phyloP scores from a whole-genome alignment of 2,888 invertebrate species.

The Ischnura elegans region DNA sequence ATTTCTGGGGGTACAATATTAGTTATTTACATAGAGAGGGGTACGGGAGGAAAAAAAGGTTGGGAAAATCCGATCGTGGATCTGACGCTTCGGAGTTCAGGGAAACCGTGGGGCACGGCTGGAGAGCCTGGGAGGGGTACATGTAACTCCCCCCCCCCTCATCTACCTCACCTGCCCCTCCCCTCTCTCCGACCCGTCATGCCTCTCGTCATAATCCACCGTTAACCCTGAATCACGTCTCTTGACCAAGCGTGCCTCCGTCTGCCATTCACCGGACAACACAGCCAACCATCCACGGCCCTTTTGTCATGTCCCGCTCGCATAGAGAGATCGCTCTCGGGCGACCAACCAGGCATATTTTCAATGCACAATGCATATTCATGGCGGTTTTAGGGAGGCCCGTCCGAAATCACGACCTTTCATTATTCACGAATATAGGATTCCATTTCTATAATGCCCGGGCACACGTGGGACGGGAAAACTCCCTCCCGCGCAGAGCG shows the following conservation, averaged over 20 bases:
- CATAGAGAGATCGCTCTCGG: background rate
- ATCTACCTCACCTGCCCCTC: background rate
- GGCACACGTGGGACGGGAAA: background rate
- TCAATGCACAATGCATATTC: slow-evolving; percentile 25
- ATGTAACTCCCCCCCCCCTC: too few species aligned
- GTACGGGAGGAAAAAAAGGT: too few species aligned
- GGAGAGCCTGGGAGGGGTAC: too few species aligned
- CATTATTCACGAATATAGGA: slow-evolving; percentile 38
- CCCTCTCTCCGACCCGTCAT: background rate
- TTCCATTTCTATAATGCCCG: slow-evolving; percentile 22
- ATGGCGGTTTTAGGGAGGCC: background rate
- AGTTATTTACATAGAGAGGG: too few species aligned
- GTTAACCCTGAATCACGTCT: background rate
- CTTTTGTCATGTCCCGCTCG: background rate
- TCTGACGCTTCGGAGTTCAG: too few species aligned
- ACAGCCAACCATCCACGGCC: background rate
- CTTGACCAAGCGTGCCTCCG: background rate
- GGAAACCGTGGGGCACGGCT: too few species aligned
- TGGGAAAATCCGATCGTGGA: too few species aligned
- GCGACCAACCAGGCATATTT: background rate
- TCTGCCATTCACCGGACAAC: background rate
- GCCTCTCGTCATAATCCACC: background rate
- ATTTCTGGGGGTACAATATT: too few species aligned
- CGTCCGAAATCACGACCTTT: slow-evolving; percentile 19
- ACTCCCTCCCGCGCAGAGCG: background rate